A percentile compares a stretch with the other conserved stretches of the same genome.
These are phyloP conservation scores for Chelonoidis abingdonii DNA, from an alignment of 2,113 vertebrate genomes.

Conservation along the genomic window DNA sequence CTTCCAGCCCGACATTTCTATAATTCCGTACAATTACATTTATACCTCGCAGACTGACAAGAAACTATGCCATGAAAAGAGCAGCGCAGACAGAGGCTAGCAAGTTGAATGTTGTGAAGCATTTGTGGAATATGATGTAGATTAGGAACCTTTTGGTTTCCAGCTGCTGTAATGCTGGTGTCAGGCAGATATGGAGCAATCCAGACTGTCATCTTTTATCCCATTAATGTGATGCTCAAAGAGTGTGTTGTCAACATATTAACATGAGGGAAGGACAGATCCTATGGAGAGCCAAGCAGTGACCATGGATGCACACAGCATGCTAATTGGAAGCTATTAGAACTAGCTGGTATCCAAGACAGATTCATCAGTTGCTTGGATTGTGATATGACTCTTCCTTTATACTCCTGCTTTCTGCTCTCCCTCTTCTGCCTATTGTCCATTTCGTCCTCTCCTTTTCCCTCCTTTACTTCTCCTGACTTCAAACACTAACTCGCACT, in stretches of 20 bases:
- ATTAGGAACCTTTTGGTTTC: neutral
- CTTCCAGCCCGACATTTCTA: neutral
- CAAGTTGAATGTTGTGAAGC: too few relatives aligned
- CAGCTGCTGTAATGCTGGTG: neutral
- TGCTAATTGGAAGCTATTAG: neutral
- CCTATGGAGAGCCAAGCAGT: neutral
- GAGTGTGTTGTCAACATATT: neutral
- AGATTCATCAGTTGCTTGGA: neutral
- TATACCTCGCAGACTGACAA: too few relatives aligned
- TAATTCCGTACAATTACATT: too few relatives aligned
- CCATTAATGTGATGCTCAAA: neutral
- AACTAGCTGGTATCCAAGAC: neutral
- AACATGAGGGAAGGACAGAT: neutral
- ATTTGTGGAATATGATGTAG: neutral
- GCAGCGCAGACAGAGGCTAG: fast-evolving
- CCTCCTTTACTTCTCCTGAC: neutral
- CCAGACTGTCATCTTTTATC: neutral
- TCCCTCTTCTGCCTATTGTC: neutral
- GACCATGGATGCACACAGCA: fast-evolving
- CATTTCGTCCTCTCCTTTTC: neutral
- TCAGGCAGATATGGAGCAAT: fast-evolving
- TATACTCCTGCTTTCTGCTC: neutral
- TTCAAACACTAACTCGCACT: neutral
- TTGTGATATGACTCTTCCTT: neutral
- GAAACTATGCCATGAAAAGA: neutral